These are phyloP conservation scores for Sylvicola fuscatus DNA, from an alignment of 2,888 invertebrate genomes.

Conservation along the genomic window DNA sequence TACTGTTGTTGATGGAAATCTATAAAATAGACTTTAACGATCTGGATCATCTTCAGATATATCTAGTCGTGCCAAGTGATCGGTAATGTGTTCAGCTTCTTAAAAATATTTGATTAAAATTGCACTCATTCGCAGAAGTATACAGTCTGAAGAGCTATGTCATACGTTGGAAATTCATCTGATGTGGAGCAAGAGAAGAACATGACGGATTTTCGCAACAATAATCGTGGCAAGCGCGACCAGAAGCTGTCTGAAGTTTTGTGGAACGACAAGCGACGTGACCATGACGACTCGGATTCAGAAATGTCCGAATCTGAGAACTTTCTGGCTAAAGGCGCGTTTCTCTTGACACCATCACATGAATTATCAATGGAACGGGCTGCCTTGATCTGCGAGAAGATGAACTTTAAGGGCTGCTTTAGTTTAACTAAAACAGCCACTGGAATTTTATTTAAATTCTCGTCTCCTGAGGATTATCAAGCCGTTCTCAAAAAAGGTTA, in stretches of 20 bases:
- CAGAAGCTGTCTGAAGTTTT: slow-evolving; percentile 21
- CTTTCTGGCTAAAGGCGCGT: slow-evolving; percentile 63
- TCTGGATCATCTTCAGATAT: no score
- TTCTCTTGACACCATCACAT: slow-evolving; percentile 67
- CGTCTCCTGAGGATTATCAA: slow-evolving; percentile 69
- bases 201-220: slow-evolving; percentile 9
- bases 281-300: slow-evolving; percentile 59
- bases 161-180: slow-evolving; percentile 22
- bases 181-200: slow-evolving; percentile 24
- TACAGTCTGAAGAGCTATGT: slow-evolving; percentile 13
- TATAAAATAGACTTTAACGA: no score
- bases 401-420: slow-evolving; percentile 73
- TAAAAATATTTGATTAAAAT: no score
- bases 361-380: slow-evolving; percentile 73
- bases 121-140: no score
- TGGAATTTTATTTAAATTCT: slow-evolving; percentile 74
- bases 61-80: no score
- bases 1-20: no score
- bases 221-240: slow-evolving; percentile 14
- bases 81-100: no score
- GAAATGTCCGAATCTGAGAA: slow-evolving; percentile 54
- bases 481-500: slow-evolving; percentile 73
- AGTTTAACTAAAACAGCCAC: slow-evolving; percentile 74
- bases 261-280: slow-evolving; percentile 21
- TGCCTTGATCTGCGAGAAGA: slow-evolving; percentile 68